Conservation (phyloP, 2,797 vertebrate genomes). For the Smutsia gigantea region DNA sequence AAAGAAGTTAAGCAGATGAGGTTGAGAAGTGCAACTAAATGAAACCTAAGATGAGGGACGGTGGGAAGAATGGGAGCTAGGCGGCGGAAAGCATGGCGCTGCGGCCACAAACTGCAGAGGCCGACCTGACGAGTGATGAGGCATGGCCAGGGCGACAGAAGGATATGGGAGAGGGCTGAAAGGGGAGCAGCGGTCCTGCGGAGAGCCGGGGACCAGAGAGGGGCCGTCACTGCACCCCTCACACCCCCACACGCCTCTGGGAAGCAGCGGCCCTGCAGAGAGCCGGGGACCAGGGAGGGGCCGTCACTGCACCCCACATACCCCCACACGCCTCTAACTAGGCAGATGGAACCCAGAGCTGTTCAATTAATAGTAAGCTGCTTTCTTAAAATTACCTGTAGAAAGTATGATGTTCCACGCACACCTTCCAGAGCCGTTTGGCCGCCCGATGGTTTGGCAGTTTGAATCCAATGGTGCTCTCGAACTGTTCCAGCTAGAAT, state of each 20-base stretch:
- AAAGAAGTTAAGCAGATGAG: neutral
- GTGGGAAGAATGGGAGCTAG: neutral
- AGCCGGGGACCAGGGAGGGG: neutral
- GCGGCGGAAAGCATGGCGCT: neutral
- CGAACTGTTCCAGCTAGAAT: conserved; percentile 96
- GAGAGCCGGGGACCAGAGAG: neutral
- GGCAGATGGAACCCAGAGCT: neutral
- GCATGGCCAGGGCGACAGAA: neutral
- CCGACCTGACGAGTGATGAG: neutral
- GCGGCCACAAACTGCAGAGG: neutral
- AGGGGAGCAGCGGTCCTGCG: too few relatives aligned
- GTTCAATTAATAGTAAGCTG: neutral
- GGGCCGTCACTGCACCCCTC: accelerated
- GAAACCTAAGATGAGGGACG: neutral
- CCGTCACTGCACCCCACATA: accelerated
- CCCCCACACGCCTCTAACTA: neutral
- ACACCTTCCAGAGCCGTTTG: conserved; percentile 98
- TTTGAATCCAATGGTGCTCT: conserved; percentile 99
- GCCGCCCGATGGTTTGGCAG: conserved; percentile 97
- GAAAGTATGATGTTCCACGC: conserved; percentile 99
- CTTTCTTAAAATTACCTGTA: conserved; percentile 91
- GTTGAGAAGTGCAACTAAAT: neutral
- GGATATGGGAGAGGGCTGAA: accelerated
- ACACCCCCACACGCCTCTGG: neutral
- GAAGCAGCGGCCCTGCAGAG: too few relatives aligned